A percentile compares a stretch with the other conserved stretches of the same genome.
These are phyloP conservation scores for Netta rufina DNA, from an alignment of 2,797 vertebrate genomes.

Conservation along the genomic window DNA sequence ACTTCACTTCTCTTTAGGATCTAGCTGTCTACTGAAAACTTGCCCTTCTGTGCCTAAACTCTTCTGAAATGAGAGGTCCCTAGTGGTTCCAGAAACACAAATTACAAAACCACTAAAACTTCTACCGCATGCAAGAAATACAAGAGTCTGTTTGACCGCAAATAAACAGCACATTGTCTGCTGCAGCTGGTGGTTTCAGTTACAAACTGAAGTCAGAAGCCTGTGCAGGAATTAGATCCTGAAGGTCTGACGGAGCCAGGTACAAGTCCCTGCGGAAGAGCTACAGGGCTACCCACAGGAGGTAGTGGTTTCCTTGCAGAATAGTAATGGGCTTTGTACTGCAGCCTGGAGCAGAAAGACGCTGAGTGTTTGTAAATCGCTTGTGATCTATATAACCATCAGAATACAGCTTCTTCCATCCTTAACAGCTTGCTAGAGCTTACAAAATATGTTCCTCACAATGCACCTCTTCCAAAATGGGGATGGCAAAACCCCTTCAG, in stretches of 20 bases:
- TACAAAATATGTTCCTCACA: neutral
- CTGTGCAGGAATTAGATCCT: neutral
- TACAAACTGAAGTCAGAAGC: neutral
- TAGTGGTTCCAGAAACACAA: neutral
- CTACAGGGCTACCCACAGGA: neutral
- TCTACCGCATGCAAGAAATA: neutral
- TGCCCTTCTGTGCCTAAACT: neutral
- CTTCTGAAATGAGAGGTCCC: neutral
- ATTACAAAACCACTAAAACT: neutral
- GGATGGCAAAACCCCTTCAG: neutral
- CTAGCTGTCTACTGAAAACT: neutral
- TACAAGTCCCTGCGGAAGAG: neutral
- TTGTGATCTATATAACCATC: neutral
- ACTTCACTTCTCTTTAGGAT: neutral
- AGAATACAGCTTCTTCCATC: neutral
- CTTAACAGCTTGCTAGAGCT: neutral
- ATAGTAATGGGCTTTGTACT: neutral
- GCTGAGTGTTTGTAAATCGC: neutral
- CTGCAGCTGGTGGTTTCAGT: neutral
- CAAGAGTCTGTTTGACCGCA: rapidly evolving
- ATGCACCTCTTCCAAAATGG: neutral
- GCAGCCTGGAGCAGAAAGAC: neutral
- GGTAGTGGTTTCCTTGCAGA: neutral
- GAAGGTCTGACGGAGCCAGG: neutral
- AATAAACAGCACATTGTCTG: neutral